phyloP scores from a whole-genome alignment of 2,888 invertebrate genomes.

The Iphiclides podalirius region DNA sequence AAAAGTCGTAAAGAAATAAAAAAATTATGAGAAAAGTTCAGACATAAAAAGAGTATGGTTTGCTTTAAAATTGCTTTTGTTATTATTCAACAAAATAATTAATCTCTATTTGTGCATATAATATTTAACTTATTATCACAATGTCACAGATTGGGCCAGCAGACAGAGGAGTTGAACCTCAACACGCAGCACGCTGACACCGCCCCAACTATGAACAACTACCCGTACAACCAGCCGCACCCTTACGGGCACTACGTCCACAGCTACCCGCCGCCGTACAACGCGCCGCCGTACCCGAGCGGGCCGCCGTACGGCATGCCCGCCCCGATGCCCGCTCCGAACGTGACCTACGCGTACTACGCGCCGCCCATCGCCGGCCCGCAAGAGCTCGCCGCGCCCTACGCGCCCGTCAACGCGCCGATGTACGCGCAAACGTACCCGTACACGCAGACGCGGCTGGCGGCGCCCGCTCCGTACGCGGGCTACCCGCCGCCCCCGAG shows the following conservation, averaged over 20 bases:
- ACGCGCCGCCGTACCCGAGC: slow-evolving; percentile 54
- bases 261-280: slow-evolving; percentile 52
- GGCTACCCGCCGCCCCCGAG: slow-evolving; percentile 47
- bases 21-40: no score
- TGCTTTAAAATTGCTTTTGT: no score
- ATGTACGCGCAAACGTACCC: slow-evolving; percentile 52
- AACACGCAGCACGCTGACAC: slow-evolving; percentile 42
- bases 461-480: slow-evolving; percentile 53
- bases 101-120: no score
- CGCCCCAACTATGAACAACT: slow-evolving; percentile 57
- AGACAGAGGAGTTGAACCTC: slow-evolving; percentile 62
- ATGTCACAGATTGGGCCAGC: slow-evolving; percentile 61
- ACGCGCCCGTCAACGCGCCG: slow-evolving; percentile 31
- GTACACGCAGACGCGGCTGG: slow-evolving; percentile 66
- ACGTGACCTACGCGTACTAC: slow-evolving; percentile 51
- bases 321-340: slow-evolving; percentile 39
- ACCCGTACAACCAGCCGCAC: slow-evolving; percentile 55
- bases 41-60: no score
- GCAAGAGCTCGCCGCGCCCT: slow-evolving; percentile 37
- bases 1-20: no score
- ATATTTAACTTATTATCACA: no score
- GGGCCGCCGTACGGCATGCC: slow-evolving; percentile 61
- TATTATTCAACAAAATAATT: no score
- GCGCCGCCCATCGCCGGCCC: slow-evolving; percentile 38
- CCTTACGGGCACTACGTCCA: slow-evolving; percentile 52